A percentile compares a stretch with the other conserved stretches of the same genome.
phyloP scores from a whole-genome alignment of 2,113 vertebrate species.

The Trichechus manatus region DNA sequence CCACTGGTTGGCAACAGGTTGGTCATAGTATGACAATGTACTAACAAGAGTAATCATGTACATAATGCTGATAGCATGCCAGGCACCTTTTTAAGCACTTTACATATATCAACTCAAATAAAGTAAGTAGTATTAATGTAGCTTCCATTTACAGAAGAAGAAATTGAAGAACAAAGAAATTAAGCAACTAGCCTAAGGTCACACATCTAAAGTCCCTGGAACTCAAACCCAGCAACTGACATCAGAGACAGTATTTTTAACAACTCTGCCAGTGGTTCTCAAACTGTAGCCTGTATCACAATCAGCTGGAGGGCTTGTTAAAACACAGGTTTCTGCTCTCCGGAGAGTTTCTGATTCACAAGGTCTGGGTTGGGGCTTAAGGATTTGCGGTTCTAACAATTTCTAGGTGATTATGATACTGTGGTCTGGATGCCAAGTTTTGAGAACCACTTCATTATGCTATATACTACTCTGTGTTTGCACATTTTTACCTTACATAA shows the following conservation, averaged over 20 bases:
- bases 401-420: neutral
- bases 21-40: neutral
- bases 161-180: neutral
- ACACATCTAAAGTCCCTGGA: neutral
- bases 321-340: neutral
- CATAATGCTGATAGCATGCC: neutral
- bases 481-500: neutral
- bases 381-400: neutral
- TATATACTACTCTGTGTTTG: neutral
- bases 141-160: neutral
- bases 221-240: neutral
- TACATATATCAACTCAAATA: neutral
- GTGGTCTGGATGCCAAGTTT: rapidly evolving
- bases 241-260: neutral
- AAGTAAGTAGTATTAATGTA: neutral
- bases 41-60: neutral
- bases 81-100: neutral
- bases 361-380: neutral
- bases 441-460: neutral
- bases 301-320: neutral
- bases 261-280: neutral
- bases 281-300: neutral
- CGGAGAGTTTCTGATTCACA: neutral
- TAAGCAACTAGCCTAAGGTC: neutral
- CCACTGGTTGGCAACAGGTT: neutral